Base-by-base conservation (phyloP, 2,113 vertebrate genomes). In the Zosterops japonicus region DNA sequence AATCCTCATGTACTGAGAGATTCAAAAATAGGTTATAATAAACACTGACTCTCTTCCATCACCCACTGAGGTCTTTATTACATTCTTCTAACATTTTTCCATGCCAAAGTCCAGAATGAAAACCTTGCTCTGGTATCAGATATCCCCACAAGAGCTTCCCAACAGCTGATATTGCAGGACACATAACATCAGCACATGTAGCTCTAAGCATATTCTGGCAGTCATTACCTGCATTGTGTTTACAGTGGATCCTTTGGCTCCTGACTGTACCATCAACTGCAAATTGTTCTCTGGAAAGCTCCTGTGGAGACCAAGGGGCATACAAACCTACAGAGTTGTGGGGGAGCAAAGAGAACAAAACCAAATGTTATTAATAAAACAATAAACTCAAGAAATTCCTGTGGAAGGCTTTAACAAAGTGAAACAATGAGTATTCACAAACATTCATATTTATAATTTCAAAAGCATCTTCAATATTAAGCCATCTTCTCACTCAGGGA, bases 261-360 rank as follows among this genome's bases (percentile, higher is more conserved):
- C 99, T 12, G 99, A 99, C 75, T 99, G 99, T 27, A 99, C 99
- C 99, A 99, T 99, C 97, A 99, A 95, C 94, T 99, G 99, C 67
- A 99, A 98, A 97, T 99, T 99, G 97, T 99, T 99, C 83, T 99
- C 99, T 28, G 99, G 99, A 95, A 99, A 99, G 39, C 97, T 97
- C 47, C 98, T 98, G 94, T 99, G 98, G 64, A 99, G 99, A 50
- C 99, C 99, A 1, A 98, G 86, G 4, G 99, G 99, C 99, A 99
- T 99, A 77, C 99, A 99, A 12, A 99, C 99, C 99, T 99, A 81
- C 11, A 89, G 52, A 57, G 65, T 77, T 60, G 20, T 11, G 17
- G 20, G 28, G n/a, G 14, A 29, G 31, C 5, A 9, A 92, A 76
- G 19, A 18, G 63, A 87, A 83, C 28, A 94, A 95, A 94, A 35